phyloP scores from a whole-genome alignment of 2,113 vertebrate genomes.

The Nettapus auritus region DNA sequence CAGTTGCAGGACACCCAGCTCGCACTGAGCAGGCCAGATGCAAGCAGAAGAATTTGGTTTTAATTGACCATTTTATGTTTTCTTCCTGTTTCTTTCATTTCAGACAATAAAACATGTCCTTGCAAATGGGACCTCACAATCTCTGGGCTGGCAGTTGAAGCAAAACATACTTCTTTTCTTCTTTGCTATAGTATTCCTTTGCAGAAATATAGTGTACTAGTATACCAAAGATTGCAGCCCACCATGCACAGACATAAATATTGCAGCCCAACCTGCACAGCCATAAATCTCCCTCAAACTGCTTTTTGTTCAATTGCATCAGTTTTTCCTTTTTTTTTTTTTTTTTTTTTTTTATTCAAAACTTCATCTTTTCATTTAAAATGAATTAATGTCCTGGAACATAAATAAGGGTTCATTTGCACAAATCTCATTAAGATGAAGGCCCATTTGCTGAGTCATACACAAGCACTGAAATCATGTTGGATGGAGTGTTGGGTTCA shows the following conservation, averaged over 20 bases:
- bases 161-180: neutral
- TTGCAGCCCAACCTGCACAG: neutral
- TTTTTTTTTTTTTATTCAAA: neutral
- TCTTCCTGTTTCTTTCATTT: constrained; percentile 16
- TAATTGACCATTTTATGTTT: constrained; percentile 19
- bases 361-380: neutral
- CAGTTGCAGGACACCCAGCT: neutral
- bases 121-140: neutral
- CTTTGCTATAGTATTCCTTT: neutral
- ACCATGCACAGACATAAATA: neutral
- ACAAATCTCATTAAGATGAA: neutral
- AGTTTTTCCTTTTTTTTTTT: neutral
- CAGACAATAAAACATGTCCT: neutral
- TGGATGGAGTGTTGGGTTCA: neutral
- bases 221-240: neutral
- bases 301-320: neutral
- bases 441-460: neutral
- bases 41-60: constrained; percentile 13
- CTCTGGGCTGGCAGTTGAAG: neutral
- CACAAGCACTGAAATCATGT: neutral
- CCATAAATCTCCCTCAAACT: neutral
- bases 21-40: neutral
- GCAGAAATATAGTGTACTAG: neutral
- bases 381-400: neutral
- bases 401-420: neutral